Evolutionary conservation across 1,140 invertebrate genomes (phyloP).

Genomic region (Piezodorus guildinii): DNA sequence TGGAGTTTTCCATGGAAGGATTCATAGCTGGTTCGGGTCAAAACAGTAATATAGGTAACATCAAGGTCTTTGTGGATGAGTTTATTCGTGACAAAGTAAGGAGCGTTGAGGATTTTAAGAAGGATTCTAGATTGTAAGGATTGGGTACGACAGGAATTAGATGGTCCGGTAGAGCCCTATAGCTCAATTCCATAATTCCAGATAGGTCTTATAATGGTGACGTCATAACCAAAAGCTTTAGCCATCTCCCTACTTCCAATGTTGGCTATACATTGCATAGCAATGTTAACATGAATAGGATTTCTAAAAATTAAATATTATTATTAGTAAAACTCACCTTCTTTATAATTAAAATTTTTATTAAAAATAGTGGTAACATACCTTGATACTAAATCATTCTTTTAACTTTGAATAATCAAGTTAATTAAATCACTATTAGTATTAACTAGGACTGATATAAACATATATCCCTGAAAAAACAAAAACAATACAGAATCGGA

Average conservation of each 20-base stretch:
- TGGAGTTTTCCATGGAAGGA: too few relatives aligned
- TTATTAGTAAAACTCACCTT: background rate
- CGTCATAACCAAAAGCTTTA: slow-evolving; percentile 94
- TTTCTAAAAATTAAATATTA: slow-evolving; percentile 47
- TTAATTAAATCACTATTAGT: slow-evolving; percentile 98
- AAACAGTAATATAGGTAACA: too few relatives aligned
- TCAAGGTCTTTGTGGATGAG: too few relatives aligned
- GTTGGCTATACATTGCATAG: slow-evolving; percentile 99
- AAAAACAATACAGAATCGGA: background rate
- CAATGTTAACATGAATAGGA: slow-evolving; percentile 96
- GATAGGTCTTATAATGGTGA: too few relatives aligned
- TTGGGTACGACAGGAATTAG: too few relatives aligned
- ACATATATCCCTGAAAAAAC: slow-evolving; percentile 84
- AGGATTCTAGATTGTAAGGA: too few relatives aligned
- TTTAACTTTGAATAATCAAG: slow-evolving; percentile 98
- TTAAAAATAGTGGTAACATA: slow-evolving; percentile 12
- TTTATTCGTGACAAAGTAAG: too few relatives aligned
- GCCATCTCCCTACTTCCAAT: slow-evolving; percentile 99
- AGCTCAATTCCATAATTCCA: too few relatives aligned
- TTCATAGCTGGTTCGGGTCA: too few relatives aligned
- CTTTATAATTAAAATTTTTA: background rate
- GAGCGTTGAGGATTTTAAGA: too few relatives aligned
- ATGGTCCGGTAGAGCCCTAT: too few relatives aligned
- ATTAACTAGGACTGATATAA: slow-evolving; percentile 98
- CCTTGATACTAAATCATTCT: slow-evolving; percentile 89